phyloP scores from a whole-genome alignment of 2,797 vertebrate genomes.

The Microctenopoma stevenorrisi region DNA sequence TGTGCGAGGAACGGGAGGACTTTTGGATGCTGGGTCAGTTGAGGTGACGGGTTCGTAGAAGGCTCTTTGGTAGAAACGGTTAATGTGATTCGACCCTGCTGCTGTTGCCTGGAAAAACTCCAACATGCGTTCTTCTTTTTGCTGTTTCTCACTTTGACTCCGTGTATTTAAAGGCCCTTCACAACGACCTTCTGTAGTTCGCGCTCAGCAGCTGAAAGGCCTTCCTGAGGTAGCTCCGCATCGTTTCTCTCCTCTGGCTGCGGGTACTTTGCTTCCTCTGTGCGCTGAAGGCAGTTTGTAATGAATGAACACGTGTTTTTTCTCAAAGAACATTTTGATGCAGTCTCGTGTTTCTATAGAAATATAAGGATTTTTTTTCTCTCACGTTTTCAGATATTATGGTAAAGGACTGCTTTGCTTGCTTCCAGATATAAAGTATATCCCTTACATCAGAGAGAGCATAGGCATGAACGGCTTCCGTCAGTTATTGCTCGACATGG shows the following conservation, averaged over 20 bases:
- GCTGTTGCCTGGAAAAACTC: constrained; percentile 54
- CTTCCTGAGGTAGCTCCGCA: constrained; percentile 34
- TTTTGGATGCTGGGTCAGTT: not conserved
- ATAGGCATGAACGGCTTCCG: constrained; percentile 53
- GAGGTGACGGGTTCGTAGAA: constrained; percentile 30
- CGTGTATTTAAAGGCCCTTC: constrained; percentile 30
- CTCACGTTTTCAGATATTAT: constrained; percentile 84
- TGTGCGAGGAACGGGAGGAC: constrained; percentile 33
- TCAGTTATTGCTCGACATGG: constrained; percentile 57
- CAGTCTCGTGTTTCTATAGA: constrained; percentile 67
- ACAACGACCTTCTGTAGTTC: constrained; percentile 24
- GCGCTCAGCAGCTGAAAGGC: constrained; percentile 34
- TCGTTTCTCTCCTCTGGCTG: constrained; percentile 47
- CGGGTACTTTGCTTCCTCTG: constrained; percentile 47
- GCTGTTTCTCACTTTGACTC: constrained; percentile 35
- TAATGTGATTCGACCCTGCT: constrained; percentile 46
- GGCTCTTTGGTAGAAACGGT: constrained; percentile 61
- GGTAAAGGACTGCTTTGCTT: constrained; percentile 86
- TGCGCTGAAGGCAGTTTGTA: constrained; percentile 58
- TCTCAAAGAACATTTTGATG: constrained; percentile 78
- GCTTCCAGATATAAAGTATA: constrained; percentile 74
- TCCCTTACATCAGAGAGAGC: constrained; percentile 78
- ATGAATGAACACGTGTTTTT: constrained; percentile 60
- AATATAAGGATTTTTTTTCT: constrained; percentile 61
- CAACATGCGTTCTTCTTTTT: constrained; percentile 9